These are phyloP conservation scores for Paraplagusia blochii DNA, from an alignment of 2,113 vertebrate genomes.

Conservation along the genomic window DNA sequence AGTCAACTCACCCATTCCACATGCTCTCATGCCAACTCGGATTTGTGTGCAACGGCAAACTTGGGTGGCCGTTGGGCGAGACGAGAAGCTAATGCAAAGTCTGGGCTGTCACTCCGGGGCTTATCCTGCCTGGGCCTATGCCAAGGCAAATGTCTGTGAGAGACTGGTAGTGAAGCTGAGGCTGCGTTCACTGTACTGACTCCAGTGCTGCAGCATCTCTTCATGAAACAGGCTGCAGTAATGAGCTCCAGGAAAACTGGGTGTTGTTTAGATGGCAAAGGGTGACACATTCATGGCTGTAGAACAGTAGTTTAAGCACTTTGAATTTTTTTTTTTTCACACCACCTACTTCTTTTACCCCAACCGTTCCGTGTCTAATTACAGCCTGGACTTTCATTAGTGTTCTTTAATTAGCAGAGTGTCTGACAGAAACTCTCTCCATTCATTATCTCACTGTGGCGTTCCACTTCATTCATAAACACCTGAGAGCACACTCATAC, in stretches of 20 bases:
- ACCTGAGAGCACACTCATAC: constrained; percentile 10
- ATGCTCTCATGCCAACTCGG: constrained; percentile 20
- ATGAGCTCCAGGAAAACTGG: constrained; percentile 75
- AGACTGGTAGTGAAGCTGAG: constrained; percentile 49
- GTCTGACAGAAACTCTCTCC: background rate
- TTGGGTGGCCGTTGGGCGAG: constrained; percentile 40
- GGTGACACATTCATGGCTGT: constrained; percentile 41
- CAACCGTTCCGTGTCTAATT: constrained; percentile 19
- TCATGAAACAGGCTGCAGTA: constrained; percentile 62
- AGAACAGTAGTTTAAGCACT: constrained; percentile 32
- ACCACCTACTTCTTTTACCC: constrained; percentile 16
- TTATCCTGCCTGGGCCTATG: constrained; percentile 47
- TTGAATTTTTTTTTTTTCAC: constrained; percentile 16
- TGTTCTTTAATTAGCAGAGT: constrained; percentile 38
- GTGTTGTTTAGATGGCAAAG: constrained; percentile 48
- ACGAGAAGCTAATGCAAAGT: constrained; percentile 58
- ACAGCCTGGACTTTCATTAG: constrained; percentile 31
- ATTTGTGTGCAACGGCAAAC: constrained; percentile 24
- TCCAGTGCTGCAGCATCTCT: constrained; percentile 48
- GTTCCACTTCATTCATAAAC: constrained; percentile 29
- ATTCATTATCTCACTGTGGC: constrained; percentile 6
- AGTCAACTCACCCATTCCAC: constrained; percentile 44
- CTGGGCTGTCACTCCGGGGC: constrained; percentile 51
- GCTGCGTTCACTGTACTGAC: constrained; percentile 65
- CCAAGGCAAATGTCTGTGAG: constrained; percentile 30